Evolutionary conservation across 2,113 vertebrate genomes (phyloP).

Genomic region (Ammospiza nelsoni): DNA sequence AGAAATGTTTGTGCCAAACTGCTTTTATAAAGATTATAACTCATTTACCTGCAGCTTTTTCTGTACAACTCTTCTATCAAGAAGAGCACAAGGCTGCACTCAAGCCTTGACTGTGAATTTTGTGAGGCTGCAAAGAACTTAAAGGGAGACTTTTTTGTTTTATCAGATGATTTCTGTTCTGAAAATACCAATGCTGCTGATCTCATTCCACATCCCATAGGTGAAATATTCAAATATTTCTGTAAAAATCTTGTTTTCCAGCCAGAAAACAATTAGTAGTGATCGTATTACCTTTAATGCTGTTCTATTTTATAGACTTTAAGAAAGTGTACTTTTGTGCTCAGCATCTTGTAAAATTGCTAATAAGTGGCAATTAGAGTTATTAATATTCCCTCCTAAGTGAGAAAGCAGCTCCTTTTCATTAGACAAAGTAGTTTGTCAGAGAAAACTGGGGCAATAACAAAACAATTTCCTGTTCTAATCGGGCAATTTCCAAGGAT

Average conservation of each 20-base stretch:
- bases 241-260: background rate
- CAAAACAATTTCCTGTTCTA: background rate
- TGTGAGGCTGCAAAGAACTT: background rate
- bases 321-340: background rate
- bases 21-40: background rate
- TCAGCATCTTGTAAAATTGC: conserved; percentile 51
- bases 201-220: background rate
- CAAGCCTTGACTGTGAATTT: accelerated
- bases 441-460: conserved; percentile 16
- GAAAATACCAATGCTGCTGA: background rate
- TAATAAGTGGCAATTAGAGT: conserved; percentile 41
- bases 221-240: background rate
- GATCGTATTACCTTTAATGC: background rate
- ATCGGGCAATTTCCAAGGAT: background rate
- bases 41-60: background rate
- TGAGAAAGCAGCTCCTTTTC: background rate
- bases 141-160: background rate
- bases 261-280: background rate
- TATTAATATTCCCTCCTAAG: conserved; percentile 34
- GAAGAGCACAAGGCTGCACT: background rate
- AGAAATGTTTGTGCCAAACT: background rate
- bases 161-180: background rate
- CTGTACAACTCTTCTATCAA: background rate
- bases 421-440: background rate
- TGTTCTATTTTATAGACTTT: background rate